Evolutionary conservation across 2,113 vertebrate species (phyloP).

Genomic region (Paradisaea rubra): DNA sequence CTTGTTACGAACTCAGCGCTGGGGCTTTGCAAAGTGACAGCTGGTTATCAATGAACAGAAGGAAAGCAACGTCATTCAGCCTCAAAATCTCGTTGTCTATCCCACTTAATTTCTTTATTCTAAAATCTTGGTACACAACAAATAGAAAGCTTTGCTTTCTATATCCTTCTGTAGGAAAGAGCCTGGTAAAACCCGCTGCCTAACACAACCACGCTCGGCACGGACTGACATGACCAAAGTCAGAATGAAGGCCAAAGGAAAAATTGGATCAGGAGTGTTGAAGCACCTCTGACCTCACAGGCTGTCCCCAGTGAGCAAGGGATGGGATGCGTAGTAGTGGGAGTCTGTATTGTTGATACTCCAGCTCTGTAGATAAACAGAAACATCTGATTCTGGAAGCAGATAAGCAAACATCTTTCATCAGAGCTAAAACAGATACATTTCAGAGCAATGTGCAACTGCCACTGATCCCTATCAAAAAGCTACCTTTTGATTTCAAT

Average conservation of each 20-base stretch:
- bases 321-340: neutral
- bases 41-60: constrained; percentile 38
- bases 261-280: neutral
- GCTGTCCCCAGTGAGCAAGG: neutral
- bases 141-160: neutral
- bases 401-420: constrained; percentile 16
- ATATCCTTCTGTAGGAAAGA: neutral
- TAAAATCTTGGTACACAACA: neutral
- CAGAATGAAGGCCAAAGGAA: neutral
- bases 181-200: neutral
- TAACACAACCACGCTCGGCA: neutral
- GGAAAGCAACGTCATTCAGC: neutral
- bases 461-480: neutral
- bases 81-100: neutral
- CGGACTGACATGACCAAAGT: neutral
- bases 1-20: neutral
- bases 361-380: neutral
- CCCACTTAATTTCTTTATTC: constrained; percentile 12
- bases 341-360: neutral
- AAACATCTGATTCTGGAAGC: constrained; percentile 10
- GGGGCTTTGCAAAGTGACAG: constrained; percentile 24
- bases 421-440: neutral
- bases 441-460: neutral
- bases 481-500: neutral
- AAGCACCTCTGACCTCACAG: neutral